Percentiles rank a stretch among this genome's conserved stretches.
Conservation (phyloP, 2,888 invertebrate species). For the Dasysyrphus albostriatus region DNA sequence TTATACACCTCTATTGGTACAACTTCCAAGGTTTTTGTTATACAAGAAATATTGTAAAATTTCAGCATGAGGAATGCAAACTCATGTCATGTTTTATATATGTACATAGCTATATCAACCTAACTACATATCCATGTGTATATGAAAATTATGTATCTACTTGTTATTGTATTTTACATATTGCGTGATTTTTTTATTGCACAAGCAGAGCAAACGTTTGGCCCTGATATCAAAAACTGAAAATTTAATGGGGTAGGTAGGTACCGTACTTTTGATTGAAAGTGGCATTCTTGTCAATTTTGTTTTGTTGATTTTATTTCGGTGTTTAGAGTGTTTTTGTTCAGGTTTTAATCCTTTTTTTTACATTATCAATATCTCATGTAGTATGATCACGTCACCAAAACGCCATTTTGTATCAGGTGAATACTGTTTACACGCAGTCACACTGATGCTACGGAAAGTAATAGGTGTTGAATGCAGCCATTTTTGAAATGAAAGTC, state of each 20-base stretch:
- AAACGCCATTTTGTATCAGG: constrained; percentile 63
- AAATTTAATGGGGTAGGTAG: constrained; percentile 76
- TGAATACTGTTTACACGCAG: constrained; percentile 14
- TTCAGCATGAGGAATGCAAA: constrained; percentile 45
- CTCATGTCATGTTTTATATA: constrained; percentile 5
- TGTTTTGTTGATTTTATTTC: constrained; percentile 18
- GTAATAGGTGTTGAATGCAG: background rate
- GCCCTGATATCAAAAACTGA: constrained; percentile 72
- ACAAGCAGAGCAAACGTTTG: constrained; percentile 17
- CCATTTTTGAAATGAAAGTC: background rate
- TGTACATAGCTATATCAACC: background rate
- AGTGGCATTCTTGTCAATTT: constrained; percentile 44
- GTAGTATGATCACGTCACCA: background rate
- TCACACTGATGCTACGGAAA: background rate
- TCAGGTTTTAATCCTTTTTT: background rate
- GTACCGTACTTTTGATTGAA: constrained; percentile 27
- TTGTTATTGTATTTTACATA: background rate
- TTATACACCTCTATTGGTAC: background rate
- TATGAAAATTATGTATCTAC: background rate
- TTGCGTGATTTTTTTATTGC: background rate
- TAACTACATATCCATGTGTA: background rate
- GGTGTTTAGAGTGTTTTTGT: background rate
- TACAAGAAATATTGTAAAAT: constrained; percentile 33
- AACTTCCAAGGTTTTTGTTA: constrained; percentile 43
- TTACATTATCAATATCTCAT: background rate